Base-by-base conservation (phyloP, 2,888 invertebrate species). In the Sinelater perroti region DNA sequence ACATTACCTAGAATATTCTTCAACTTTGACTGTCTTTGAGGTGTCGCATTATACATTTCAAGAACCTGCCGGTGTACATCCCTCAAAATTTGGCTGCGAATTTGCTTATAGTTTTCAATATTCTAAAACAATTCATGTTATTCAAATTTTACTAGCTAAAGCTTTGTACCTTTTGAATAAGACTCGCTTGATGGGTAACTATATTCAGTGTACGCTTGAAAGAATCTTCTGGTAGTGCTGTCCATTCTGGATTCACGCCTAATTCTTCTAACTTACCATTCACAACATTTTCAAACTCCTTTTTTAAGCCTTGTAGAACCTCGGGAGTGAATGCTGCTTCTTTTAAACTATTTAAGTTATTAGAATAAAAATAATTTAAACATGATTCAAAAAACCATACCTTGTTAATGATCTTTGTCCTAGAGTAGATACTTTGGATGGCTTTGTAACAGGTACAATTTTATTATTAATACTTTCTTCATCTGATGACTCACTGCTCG, bases 241-340 rank as follows among this genome's bases (percentile, higher is more conserved):
- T 80, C 81, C 85, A 87, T 20, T 85, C 80, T 2, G 87, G 85
- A 69, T 87, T 87, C 13, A 88, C 81, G 8, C 88, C 88, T 40
- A 85, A 75, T 55, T 83, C 79, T 59, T 80, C 80, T 60, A 88
- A 74, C 53, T 83, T 82, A 53, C 78, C 80, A 56, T 83, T 80
- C 1, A 87, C 79, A 21, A 73, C 57, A 46, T 65, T 61, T 44
- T 71, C 66, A 14, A 75, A 54, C 51, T 70, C 65, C 11, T 61
- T 59, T 42, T 60, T 51, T 17, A 64, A 28, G 13, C 62, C 61
- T 18, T 53, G 20, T n/a, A 62, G 42, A 3, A 67, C 61, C 28
- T 64, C 62, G 24, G 62, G 53, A 24, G 66, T 66, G 13, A 61
- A 61, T 30, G 55, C 45, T 11, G 55, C 60, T 14, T 64, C 60